Percentiles rank a stretch among this genome's conserved stretches.
Evolutionary conservation across 2,888 invertebrate genomes (phyloP).

Genomic region (Pyrochroa serraticornis): DNA sequence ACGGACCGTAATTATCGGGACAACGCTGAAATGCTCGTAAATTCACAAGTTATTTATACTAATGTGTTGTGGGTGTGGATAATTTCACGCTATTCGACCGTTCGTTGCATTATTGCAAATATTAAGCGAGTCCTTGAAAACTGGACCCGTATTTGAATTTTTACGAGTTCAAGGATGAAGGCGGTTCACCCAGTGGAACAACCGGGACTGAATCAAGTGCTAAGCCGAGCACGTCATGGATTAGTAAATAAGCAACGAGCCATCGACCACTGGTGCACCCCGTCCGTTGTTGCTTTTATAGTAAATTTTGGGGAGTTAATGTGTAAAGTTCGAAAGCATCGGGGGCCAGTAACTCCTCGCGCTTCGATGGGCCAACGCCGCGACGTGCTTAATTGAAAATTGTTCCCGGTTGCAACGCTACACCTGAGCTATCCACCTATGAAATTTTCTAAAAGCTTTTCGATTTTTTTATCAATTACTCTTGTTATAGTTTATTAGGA

Average conservation of each 20-base stretch:
- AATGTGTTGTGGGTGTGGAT: conserved; percentile 19
- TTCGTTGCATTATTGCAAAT: conserved; percentile 11
- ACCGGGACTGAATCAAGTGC: conserved; percentile 3
- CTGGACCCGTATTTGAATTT: neutral
- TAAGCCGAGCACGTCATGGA: conserved; percentile 23
- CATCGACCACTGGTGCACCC: conserved; percentile 1
- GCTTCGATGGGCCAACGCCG: conserved; percentile 1
- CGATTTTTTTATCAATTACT: neutral
- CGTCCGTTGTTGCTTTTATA: neutral
- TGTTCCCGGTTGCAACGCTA: conserved; percentile 2
- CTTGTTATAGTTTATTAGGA: no score
- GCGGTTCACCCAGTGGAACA: neutral
- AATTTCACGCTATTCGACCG: neutral
- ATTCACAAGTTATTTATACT: conserved; percentile 18
- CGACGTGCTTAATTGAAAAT: neutral
- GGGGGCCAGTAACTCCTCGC: conserved; percentile 11
- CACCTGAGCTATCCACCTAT: conserved; percentile 15
- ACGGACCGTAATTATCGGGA: conserved; percentile 38
- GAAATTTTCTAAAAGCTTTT: conserved; percentile 6
- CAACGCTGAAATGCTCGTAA: conserved; percentile 21
- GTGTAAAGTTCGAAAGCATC: conserved; percentile 11
- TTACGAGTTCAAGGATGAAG: conserved; percentile 2
- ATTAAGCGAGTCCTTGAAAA: conserved; percentile 7
- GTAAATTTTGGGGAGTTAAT: conserved; percentile 11
- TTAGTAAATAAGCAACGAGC: conserved; percentile 22